Conservation (phyloP, 2,888 invertebrate species). For the Drosophila kuntzei region DNA sequence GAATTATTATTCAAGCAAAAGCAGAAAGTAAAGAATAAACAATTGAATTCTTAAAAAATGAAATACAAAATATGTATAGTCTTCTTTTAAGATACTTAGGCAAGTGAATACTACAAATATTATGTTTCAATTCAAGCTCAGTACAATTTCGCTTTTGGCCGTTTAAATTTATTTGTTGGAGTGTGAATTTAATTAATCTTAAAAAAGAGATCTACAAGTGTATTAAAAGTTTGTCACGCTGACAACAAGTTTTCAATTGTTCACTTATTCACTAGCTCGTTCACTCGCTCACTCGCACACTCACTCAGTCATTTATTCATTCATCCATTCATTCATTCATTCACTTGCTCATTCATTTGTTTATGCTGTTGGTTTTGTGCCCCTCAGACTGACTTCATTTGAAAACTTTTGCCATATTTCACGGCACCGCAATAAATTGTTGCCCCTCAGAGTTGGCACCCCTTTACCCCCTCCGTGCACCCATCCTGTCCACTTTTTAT, state of each 20-base stretch:
- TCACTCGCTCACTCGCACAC: conserved; percentile 19
- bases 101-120: not conserved
- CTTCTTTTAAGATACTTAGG: not conserved
- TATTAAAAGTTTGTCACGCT: conserved; percentile 56
- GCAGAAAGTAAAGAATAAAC: too few relatives aligned
- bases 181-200: conserved; percentile 47
- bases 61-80: too few relatives aligned
- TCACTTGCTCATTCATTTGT: conserved; percentile 59
- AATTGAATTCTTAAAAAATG: too few relatives aligned
- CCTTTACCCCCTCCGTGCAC: not conserved
- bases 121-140: too few relatives aligned
- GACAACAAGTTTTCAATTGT: conserved; percentile 57
- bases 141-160: too few relatives aligned
- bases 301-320: conserved; percentile 15
- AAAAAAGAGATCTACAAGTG: conserved; percentile 42
- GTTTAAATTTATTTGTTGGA: conserved; percentile 8
- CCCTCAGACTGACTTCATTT: conserved; percentile 66
- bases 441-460: conserved; percentile 29
- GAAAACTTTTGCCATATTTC: conserved; percentile 76
- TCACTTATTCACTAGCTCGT: conserved; percentile 41
- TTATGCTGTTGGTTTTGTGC: conserved; percentile 45
- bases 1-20: too few relatives aligned
- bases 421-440: conserved; percentile 71
- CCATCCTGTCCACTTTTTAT: conserved; percentile 10
- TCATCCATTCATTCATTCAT: conserved; percentile 36